A percentile compares a stretch with the other conserved stretches of the same genome.
These are phyloP conservation scores for Sebastes taczanowskii DNA, from an alignment of 2,797 vertebrate genomes.

Conservation along the genomic window DNA sequence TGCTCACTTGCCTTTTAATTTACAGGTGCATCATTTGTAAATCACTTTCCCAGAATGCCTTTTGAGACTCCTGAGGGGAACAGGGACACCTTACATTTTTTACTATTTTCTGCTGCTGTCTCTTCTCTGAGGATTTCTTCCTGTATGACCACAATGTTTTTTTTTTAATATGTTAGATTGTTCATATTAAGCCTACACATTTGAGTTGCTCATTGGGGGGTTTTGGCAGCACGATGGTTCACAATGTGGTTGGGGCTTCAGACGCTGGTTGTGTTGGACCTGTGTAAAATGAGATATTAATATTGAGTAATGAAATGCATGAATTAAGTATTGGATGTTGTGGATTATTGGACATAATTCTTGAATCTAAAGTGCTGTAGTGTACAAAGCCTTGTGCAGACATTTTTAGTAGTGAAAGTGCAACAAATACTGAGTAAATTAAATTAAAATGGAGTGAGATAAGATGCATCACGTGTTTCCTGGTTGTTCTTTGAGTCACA, in stretches of 20 bases:
- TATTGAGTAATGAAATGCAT: conserved; percentile 29
- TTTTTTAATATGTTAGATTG: neutral
- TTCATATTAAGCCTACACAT: neutral
- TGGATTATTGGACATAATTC: conserved; percentile 28
- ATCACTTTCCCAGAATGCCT: conserved; percentile 8
- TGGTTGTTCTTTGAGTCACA: neutral
- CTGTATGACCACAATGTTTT: neutral
- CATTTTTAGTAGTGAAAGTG: conserved; percentile 25
- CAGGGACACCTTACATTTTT: neutral
- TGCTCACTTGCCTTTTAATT: neutral
- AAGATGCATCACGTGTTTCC: neutral
- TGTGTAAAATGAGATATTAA: conserved; percentile 1
- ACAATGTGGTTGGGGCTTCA: neutral
- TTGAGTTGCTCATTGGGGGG: neutral
- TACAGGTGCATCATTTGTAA: neutral
- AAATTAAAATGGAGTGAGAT: neutral
- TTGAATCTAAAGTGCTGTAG: conserved; percentile 31
- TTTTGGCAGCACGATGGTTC: neutral
- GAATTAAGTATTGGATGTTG: conserved; percentile 27
- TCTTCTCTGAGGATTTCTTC: neutral
- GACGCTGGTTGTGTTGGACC: neutral
- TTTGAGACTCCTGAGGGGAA: neutral
- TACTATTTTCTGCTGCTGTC: neutral
- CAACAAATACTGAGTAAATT: neutral
- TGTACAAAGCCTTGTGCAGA: conserved; percentile 15